These are phyloP conservation scores for Euglossa dilemma DNA, from an alignment of 1,140 invertebrate species.

Conservation along the genomic window DNA sequence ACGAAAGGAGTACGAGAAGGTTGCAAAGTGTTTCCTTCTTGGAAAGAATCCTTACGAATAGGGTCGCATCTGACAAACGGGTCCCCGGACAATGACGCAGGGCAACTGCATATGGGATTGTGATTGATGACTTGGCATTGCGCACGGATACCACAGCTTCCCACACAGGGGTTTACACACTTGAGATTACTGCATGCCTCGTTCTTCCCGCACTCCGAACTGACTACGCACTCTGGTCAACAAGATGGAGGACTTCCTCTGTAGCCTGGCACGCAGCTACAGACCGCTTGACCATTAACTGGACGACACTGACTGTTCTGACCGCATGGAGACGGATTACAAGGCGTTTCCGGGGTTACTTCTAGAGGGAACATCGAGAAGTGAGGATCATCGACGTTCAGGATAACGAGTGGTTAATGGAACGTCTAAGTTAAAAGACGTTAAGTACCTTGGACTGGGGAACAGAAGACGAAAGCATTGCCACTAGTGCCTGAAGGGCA, in stretches of 20 bases:
- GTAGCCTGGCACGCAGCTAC: slow-evolving; percentile 86
- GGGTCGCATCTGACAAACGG: slow-evolving; percentile 85
- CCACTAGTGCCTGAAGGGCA: slow-evolving; percentile 87
- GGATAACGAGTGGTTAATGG: neutral
- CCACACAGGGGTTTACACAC: slow-evolving; percentile 87
- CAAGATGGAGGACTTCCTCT: slow-evolving; percentile 87
- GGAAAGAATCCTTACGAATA: slow-evolving; percentile 77
- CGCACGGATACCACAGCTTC: slow-evolving; percentile 87
- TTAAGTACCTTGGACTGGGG: slow-evolving; percentile 78
- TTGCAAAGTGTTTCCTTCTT: neutral
- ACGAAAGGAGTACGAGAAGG: neutral
- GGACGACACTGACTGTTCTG: slow-evolving; percentile 86
- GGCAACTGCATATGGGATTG: slow-evolving; percentile 87
- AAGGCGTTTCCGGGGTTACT: slow-evolving; percentile 64
- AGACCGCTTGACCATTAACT: slow-evolving; percentile 85
- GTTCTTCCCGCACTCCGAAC: slow-evolving; percentile 85
- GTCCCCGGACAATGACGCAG: slow-evolving; percentile 87
- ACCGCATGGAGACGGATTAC: slow-evolving; percentile 84
- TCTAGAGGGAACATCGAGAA: neutral
- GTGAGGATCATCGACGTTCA: neutral
- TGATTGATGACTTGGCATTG: slow-evolving; percentile 86
- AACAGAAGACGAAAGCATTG: slow-evolving; percentile 88
- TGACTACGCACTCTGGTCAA: slow-evolving; percentile 86
- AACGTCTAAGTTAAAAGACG: neutral
- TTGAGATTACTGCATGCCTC: slow-evolving; percentile 87